Evolutionary conservation across 2,797 vertebrate genomes (phyloP).

Genomic region (Falco cherrug): DNA sequence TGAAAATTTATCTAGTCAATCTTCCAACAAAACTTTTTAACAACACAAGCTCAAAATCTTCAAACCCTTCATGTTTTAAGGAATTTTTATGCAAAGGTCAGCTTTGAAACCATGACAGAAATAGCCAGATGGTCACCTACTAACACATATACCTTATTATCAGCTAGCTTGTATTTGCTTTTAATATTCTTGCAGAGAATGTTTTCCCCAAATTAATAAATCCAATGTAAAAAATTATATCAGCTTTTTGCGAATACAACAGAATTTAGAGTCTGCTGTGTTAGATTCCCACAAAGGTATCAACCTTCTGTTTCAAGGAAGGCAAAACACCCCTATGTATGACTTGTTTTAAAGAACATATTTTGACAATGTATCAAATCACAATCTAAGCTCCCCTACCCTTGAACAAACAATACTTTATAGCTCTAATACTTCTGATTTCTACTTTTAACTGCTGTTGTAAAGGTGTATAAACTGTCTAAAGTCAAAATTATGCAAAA

Average conservation of each 20-base stretch:
- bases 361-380: slow-evolving; percentile 71
- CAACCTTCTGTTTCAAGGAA: slow-evolving; percentile 52
- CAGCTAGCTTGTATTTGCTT: background rate
- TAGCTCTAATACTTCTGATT: background rate
- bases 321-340: slow-evolving; percentile 43
- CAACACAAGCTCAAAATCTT: background rate
- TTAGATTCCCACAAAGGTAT: background rate
- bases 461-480: background rate
- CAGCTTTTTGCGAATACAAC: background rate
- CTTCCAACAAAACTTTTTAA: background rate
- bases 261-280: background rate
- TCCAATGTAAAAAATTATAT: background rate
- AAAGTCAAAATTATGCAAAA: background rate
- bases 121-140: background rate
- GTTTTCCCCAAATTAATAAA: background rate
- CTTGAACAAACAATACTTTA: background rate
- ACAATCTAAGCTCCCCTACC: slow-evolving; percentile 64
- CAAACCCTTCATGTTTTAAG: background rate
- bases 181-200: background rate
- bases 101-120: background rate
- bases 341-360: slow-evolving; percentile 69
- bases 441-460: background rate
- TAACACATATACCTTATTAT: background rate
- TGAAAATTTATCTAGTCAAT: background rate
- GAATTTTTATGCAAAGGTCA: background rate